Percentiles rank a stretch among this genome's conserved stretches.
phyloP scores from a whole-genome alignment of 2,888 invertebrate species.

The Cephus sareptanus region DNA sequence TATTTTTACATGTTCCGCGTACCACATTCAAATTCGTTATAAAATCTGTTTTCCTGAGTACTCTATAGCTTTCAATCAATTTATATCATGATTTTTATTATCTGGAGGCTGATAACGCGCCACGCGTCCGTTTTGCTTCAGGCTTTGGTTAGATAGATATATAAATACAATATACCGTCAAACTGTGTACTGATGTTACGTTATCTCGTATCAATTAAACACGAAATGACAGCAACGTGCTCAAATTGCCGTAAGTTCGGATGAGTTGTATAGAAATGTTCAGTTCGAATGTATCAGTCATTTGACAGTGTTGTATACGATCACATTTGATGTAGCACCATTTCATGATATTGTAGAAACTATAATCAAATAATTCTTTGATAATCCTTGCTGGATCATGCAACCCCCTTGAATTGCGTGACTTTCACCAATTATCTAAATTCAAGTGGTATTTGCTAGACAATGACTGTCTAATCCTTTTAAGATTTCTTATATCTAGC shows the following conservation, averaged over 20 bases:
- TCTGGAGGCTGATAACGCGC: neutral
- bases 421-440: neutral
- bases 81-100: neutral
- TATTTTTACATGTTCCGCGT: neutral
- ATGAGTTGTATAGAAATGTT: neutral
- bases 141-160: conserved; percentile 24
- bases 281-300: neutral
- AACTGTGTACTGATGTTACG: neutral
- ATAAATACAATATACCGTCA: conserved; percentile 29
- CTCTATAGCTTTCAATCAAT: neutral
- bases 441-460: neutral
- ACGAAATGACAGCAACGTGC: conserved; percentile 25
- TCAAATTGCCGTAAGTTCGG: neutral
- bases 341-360: neutral
- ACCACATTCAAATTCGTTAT: neutral
- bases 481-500: neutral
- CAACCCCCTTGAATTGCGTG: neutral
- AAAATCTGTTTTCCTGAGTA: neutral
- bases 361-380: neutral
- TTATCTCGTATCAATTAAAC: conserved; percentile 43
- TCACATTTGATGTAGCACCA: neutral
- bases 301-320: neutral
- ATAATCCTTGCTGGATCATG: neutral
- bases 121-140: conserved; percentile 34
- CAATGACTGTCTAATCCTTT: neutral